phyloP scores from a whole-genome alignment of 2,113 vertebrate genomes.

The Ptilonorhynchus violaceus region DNA sequence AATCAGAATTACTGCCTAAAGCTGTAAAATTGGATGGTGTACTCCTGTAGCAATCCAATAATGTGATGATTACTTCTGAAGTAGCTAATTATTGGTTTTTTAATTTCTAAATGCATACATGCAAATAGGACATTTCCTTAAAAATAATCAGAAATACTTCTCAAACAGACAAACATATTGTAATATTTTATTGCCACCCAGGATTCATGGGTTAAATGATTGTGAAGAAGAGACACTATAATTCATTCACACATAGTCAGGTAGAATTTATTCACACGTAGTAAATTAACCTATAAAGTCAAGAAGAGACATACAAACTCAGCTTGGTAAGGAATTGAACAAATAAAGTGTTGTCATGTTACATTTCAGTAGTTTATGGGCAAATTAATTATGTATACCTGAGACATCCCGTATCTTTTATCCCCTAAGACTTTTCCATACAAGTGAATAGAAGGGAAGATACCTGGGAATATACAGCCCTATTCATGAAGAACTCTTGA shows the following conservation, averaged over 20 bases:
- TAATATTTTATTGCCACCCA: constrained; percentile 34
- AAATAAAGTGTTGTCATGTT: neutral
- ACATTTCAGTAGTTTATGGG: neutral
- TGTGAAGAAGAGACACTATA: constrained; percentile 40
- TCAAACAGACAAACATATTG: neutral
- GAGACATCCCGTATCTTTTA: neutral
- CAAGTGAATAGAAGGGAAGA: neutral
- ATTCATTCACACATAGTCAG: neutral
- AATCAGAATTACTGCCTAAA: neutral
- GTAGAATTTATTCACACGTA: constrained; percentile 57
- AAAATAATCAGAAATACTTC: neutral
- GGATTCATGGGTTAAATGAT: constrained; percentile 43
- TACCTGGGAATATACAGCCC: neutral
- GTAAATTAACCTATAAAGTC: constrained; percentile 49
- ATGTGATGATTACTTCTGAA: neutral
- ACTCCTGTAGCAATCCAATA: neutral
- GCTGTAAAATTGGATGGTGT: neutral
- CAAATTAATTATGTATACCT: neutral
- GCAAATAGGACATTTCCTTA: neutral
- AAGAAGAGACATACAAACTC: constrained; percentile 22
- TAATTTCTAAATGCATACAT: neutral
- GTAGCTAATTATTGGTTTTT: neutral
- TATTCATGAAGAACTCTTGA: neutral
- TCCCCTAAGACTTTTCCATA: neutral
- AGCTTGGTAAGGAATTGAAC: neutral